phyloP scores from a whole-genome alignment of 2,113 vertebrate species.

The Caranx ignobilis region DNA sequence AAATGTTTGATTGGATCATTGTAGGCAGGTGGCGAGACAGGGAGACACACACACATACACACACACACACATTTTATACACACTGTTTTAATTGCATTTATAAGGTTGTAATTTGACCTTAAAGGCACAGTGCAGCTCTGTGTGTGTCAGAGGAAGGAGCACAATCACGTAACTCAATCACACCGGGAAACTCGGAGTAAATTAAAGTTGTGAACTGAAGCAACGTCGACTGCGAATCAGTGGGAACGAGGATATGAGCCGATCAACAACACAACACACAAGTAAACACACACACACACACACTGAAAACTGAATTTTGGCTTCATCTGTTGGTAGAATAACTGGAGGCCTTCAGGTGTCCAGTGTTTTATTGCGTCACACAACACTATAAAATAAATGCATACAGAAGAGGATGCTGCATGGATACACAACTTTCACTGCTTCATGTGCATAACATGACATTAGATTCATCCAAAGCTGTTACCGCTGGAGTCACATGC shows the following conservation, averaged over 20 bases:
- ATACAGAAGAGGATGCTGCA: too few relatives aligned
- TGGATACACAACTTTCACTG: too few relatives aligned
- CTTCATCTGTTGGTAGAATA: neutral
- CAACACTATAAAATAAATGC: too few relatives aligned
- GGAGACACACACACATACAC: conserved; percentile 7
- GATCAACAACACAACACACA: conserved; percentile 32
- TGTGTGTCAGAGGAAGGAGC: neutral
- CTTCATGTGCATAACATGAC: too few relatives aligned
- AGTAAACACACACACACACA: conserved; percentile 30
- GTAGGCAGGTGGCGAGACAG: conserved; percentile 7
- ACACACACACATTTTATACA: conserved; percentile 3
- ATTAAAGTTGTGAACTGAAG: conserved; percentile 25
- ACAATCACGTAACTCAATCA: neutral
- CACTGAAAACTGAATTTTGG: neutral
- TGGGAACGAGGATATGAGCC: conserved; percentile 30
- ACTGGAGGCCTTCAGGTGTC: neutral
- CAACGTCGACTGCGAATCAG: conserved; percentile 6
- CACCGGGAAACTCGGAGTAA: neutral
- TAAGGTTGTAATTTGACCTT: conserved; percentile 30
- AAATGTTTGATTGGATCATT: conserved; percentile 33
- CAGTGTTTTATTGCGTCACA: neutral
- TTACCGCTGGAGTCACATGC: too few relatives aligned
- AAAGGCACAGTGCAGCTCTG: neutral
- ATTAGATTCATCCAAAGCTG: too few relatives aligned
- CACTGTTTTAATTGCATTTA: conserved; percentile 36